A percentile compares a stretch with the other conserved stretches of the same genome.
These are phyloP conservation scores for Euproctis similis DNA, from an alignment of 2,888 invertebrate species.

Conservation along the genomic window DNA sequence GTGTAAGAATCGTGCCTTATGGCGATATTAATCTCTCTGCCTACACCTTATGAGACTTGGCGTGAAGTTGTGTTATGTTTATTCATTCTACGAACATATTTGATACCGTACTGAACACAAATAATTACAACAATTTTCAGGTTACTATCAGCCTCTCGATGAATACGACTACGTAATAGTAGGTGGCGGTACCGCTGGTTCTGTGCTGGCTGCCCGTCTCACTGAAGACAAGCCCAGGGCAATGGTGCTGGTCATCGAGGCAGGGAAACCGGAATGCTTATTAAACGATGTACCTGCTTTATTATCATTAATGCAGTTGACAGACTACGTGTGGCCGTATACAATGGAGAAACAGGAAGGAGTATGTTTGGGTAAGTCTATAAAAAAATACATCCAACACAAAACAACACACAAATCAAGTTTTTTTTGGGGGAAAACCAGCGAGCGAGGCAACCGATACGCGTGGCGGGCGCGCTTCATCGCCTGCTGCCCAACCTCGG, in stretches of 20 bases:
- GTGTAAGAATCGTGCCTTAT: too few relatives aligned
- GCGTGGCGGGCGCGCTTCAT: too few relatives aligned
- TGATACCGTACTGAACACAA: not conserved
- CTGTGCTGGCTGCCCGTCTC: slow-evolving; percentile 81
- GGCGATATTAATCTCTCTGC: too few relatives aligned
- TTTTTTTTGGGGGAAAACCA: too few relatives aligned
- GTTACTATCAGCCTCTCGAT: slow-evolving; percentile 39
- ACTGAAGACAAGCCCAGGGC: slow-evolving; percentile 74
- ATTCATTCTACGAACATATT: too few relatives aligned
- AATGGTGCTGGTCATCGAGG: slow-evolving; percentile 80
- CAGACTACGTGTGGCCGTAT: slow-evolving; percentile 79
- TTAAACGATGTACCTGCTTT: slow-evolving; percentile 76
- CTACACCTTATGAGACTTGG: too few relatives aligned
- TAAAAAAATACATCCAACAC: too few relatives aligned
- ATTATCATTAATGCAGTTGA: slow-evolving; percentile 73
- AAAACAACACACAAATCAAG: too few relatives aligned
- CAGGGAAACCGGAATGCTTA: slow-evolving; percentile 66
- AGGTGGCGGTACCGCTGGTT: slow-evolving; percentile 83
- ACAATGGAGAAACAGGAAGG: slow-evolving; percentile 76
- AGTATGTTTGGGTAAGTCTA: slow-evolving; percentile 63
- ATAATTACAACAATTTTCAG: slow-evolving; percentile 26
- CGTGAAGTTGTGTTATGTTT: too few relatives aligned
- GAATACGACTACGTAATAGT: slow-evolving; percentile 81
- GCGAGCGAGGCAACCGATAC: too few relatives aligned
- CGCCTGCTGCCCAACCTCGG: too few relatives aligned